These are phyloP conservation scores for Atlantisia rogersi DNA, from an alignment of 2,113 vertebrate species.

Conservation along the genomic window DNA sequence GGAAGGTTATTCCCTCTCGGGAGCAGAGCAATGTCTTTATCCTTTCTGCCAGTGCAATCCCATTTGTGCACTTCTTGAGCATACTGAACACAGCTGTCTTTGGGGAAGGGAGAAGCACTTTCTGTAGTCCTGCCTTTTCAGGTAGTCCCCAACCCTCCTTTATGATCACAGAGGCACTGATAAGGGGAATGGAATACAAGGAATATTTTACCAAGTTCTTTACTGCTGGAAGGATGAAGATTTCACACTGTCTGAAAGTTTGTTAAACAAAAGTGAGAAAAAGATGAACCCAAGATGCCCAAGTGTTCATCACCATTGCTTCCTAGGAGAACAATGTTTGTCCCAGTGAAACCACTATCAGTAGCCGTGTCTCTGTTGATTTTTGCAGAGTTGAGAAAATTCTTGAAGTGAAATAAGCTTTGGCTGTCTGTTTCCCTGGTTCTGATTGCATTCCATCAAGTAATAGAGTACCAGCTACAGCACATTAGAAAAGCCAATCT, in stretches of 20 bases:
- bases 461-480: neutral
- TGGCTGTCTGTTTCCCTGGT: neutral
- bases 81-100: neutral
- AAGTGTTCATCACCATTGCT: neutral
- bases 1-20: neutral
- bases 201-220: neutral
- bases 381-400: slow-evolving; percentile 14
- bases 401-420: neutral
- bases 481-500: slow-evolving; percentile 8
- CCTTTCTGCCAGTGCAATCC: neutral
- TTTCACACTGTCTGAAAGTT: neutral
- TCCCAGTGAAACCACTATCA: neutral
- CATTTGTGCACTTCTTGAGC: too few relatives aligned
- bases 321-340: neutral
- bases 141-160: neutral
- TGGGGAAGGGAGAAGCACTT: neutral
- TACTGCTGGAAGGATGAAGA: neutral
- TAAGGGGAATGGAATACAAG: neutral
- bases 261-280: neutral
- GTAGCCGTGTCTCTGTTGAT: neutral
- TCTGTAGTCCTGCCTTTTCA: neutral
- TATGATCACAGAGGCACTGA: neutral
- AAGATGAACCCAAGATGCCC: neutral
- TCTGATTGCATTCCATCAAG: neutral
- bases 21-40: neutral